A percentile compares a stretch with the other conserved stretches of the same genome.
Conservation (phyloP, 2,113 vertebrate genomes). For the Dicaeum eximium region DNA sequence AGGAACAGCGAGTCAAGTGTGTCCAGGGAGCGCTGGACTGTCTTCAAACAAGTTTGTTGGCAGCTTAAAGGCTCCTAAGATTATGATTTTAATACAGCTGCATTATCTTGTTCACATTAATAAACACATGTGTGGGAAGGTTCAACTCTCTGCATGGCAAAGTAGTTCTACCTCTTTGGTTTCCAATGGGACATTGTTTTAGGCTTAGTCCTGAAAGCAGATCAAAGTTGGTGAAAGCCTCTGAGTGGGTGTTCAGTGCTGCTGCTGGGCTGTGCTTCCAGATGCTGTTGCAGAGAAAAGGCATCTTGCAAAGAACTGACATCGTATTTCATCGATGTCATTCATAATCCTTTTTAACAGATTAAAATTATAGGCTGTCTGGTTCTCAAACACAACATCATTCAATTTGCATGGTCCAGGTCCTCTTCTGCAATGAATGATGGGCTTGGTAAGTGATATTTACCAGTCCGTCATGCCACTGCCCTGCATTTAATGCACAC, state of each 20-base stretch:
- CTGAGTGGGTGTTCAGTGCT: background rate
- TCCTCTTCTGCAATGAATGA: constrained; percentile 35
- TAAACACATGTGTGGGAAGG: constrained; percentile 22
- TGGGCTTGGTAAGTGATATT: constrained; percentile 34
- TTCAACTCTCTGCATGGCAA: background rate
- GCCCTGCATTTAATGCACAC: constrained; percentile 15
- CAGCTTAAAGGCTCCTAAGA: background rate
- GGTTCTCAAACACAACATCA: constrained; percentile 48
- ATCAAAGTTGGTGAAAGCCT: constrained; percentile 10
- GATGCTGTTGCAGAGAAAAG: background rate
- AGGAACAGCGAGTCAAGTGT: background rate
- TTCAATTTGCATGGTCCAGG: constrained; percentile 55
- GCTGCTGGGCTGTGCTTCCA: background rate
- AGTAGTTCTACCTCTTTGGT: constrained; percentile 2
- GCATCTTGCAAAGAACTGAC: constrained; percentile 9
- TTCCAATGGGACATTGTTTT: constrained; percentile 11
- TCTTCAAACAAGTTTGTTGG: constrained; percentile 34
- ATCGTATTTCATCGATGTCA: constrained; percentile 30
- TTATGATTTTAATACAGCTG: constrained; percentile 21
- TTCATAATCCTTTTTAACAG: constrained; percentile 42
- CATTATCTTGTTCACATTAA: constrained; percentile 23
- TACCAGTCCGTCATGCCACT: constrained; percentile 22
- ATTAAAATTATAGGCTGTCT: constrained; percentile 56
- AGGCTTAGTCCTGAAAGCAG: background rate
- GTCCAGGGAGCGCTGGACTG: background rate